Base-by-base conservation (phyloP, 2,113 vertebrate species). In the Motacilla tschutschensis region DNA sequence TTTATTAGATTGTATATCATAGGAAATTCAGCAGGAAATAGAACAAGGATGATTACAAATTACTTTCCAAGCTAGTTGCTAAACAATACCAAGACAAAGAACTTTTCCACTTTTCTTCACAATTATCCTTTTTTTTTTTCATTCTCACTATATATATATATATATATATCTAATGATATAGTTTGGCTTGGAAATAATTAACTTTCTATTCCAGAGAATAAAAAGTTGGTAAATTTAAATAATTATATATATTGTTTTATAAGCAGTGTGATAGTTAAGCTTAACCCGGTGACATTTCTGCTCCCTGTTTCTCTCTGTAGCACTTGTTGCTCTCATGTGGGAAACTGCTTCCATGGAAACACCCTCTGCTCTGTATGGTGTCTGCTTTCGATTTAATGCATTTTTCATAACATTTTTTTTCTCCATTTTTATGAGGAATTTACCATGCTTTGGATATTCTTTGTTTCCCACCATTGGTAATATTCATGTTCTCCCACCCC, bases 311-410 rank as follows among this genome's bases (percentile, higher is more conserved):
- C 67, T 73, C 24, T 66, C 51, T 55, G 28, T 33, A 59, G 22
- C 15, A 85, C 65, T 58, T 73, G 55, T 58, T 76, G 72, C 46
- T 75, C 26, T 78, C 40, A 10, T 24, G 15, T 47, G 33, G 28
- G 59, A 83, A 43, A 66, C 25, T 79, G 86, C 70, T 86, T 81
- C 90, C 79, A 88, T 81, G 59, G 77, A 82, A 92, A 92, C 79
- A 57, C 25, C 24, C 48, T 91, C 60, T 54, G 17, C 18, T 35
- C 36, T 51, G 10, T 18, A 13, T 24, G 24, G 13, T 50, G 43
- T 21, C 54, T 72, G 54, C 36, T 60, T 89, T 80, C 51, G 8
- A 59, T 67, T 50, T 58, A 58, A 63, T 58, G 7, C 10, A 48
- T 62, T 93, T 89, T 73, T 78, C 62, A 65, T 65, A 75, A 15